A percentile compares a stretch with the other conserved stretches of the same genome.
Conservation (phyloP, 1,140 invertebrate genomes). For the Euura lappo region DNA sequence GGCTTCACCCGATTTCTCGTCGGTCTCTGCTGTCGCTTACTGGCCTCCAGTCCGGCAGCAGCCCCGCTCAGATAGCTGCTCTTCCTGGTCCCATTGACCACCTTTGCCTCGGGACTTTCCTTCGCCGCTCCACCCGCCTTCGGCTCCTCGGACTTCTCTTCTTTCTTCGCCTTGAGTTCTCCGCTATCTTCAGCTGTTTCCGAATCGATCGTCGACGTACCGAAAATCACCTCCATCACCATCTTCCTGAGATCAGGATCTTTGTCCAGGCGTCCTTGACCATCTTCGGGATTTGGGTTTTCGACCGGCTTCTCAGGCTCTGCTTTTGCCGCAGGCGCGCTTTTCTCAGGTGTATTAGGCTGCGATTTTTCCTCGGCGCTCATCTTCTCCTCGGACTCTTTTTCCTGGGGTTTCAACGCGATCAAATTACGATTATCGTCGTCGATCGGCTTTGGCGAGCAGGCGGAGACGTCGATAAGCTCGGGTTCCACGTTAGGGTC, state of each 20-base stretch:
- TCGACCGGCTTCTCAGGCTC: too few relatives aligned
- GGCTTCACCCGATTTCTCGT: conserved; percentile 69
- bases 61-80: background rate
- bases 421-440: background rate
- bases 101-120: background rate
- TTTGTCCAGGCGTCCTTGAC: conserved; percentile 20
- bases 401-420: background rate
- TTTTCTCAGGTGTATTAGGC: background rate
- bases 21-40: conserved; percentile 51
- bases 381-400: too few relatives aligned
- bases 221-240: conserved; percentile 50
- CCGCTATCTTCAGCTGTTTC: conserved; percentile 11
- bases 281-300: background rate
- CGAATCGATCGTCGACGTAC: conserved; percentile 24
- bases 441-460: background rate
- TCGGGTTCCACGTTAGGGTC: conserved; percentile 15
- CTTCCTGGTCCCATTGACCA: background rate
- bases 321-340: background rate
- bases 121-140: conserved; percentile 12
- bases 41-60: background rate
- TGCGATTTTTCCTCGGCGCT: conserved; percentile 3
- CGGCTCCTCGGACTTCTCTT: background rate
- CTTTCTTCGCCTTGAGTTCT: background rate
- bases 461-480: conserved; percentile 20
- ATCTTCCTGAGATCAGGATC: conserved; percentile 39